Conservation (phyloP, 2,888 invertebrate genomes). For the Trypoxylon attenuatum region DNA sequence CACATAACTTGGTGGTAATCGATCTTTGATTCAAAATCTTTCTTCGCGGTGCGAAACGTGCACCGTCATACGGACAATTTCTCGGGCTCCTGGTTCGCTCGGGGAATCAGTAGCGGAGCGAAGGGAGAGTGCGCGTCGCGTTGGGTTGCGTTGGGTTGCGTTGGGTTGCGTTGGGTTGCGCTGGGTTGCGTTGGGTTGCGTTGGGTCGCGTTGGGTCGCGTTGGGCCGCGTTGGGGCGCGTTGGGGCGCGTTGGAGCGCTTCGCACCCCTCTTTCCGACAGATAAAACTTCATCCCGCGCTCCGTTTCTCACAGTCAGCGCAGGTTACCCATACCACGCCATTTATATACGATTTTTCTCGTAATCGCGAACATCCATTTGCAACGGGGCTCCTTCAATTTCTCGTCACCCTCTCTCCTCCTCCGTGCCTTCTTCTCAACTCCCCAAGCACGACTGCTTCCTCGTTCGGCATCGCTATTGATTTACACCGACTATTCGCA, state of each 20-base stretch:
- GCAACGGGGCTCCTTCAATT: slow-evolving; percentile 69
- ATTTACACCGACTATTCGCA: slow-evolving; percentile 72
- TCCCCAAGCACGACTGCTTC: slow-evolving; percentile 9
- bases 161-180: no score
- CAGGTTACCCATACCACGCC: slow-evolving; percentile 47
- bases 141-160: no score
- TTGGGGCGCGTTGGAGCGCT: neutral
- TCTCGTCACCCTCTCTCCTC: slow-evolving; percentile 62
- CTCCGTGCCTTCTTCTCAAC: slow-evolving; percentile 16
- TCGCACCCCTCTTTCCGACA: slow-evolving; percentile 34
- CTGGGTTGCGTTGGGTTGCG: no score
- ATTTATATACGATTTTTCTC: slow-evolving; percentile 72
- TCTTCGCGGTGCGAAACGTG: slow-evolving; percentile 38
- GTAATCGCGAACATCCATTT: slow-evolving; percentile 72
- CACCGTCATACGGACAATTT: slow-evolving; percentile 45
- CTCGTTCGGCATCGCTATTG: slow-evolving; percentile 59
- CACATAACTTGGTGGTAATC: slow-evolving; percentile 50
- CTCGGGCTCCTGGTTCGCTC: no score
- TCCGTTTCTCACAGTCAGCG: slow-evolving; percentile 38
- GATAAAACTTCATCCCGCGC: slow-evolving; percentile 65
- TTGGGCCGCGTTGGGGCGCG: no score
- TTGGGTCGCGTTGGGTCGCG: no score
- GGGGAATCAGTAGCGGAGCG: no score
- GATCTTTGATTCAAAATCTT: slow-evolving; percentile 60
- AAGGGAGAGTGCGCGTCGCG: no score